Conservation (phyloP, 2,888 invertebrate species). For the Limenitis camilla region DNA sequence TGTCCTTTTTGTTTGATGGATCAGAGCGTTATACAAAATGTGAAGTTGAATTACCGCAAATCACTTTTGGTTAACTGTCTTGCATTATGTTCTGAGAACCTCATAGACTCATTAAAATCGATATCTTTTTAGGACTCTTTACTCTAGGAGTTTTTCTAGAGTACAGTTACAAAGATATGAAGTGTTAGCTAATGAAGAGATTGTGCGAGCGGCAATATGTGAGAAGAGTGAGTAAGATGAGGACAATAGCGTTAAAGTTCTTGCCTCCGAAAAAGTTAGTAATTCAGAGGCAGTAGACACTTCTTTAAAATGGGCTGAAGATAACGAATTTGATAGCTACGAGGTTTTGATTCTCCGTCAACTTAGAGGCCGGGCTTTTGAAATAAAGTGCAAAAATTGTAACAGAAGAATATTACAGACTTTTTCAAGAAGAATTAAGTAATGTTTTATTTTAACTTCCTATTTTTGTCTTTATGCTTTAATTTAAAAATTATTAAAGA, state of each 20-base stretch:
- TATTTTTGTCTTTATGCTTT: slow-evolving; percentile 22
- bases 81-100: slow-evolving; percentile 11
- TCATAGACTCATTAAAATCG: slow-evolving; percentile 1
- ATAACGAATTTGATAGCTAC: slow-evolving; percentile 10
- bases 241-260: no score
- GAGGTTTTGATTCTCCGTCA: slow-evolving; percentile 24
- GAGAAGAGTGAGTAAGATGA: no score
- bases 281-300: no score
- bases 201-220: no score
- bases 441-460: slow-evolving; percentile 15
- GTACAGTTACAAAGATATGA: no score
- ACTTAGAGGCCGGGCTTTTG: slow-evolving; percentile 23
- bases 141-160: neutral
- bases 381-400: slow-evolving; percentile 20
- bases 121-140: neutral
- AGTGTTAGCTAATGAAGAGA: no score
- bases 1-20: slow-evolving; percentile 26
- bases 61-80: slow-evolving; percentile 14
- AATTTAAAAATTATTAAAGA: slow-evolving; percentile 20
- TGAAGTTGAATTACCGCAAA: slow-evolving; percentile 24
- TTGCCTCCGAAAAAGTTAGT: no score
- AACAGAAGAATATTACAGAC: slow-evolving; percentile 21
- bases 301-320: no score
- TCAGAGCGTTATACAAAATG: slow-evolving; percentile 27
- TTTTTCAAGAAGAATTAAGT: slow-evolving; percentile 16